Evolutionary conservation across 2,113 vertebrate species (phyloP), one percentile per base, ranked within the genome.

Genomic region (Nannospalax galili): DNA sequence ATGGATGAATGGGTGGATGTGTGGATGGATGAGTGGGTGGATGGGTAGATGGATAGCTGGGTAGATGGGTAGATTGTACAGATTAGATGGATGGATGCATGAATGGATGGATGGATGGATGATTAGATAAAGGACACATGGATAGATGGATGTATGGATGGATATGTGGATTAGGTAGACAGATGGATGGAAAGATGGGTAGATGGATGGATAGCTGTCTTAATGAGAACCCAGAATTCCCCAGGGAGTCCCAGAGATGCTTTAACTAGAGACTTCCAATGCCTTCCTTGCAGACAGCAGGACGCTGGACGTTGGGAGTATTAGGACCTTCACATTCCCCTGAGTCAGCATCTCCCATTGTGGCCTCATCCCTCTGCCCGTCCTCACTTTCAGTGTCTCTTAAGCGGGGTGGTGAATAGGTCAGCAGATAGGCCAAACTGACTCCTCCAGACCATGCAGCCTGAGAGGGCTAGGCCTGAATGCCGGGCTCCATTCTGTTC

Each of bases 11-110:
- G 11, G 6, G 2, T 4, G 16, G 64, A 22, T 32, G 19, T 3
- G 0, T 40, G 7, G 5, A 1, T 48, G 60, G 32, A 2, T 67
- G 17, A 15, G 14, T 24, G 16, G 12, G 0, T 26, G 5, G 19
- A 0, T 67, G 32, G 5, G 0, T 58, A 5, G 28, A 5, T 75
- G 37, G 4, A 7, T 73, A 4, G 0, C 16, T 52, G 19, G 19
- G 1, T 52, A 4, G 65, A 22, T 7, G 5, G 26, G 26, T 28
- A 42, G 40, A 75, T 14, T 24, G 26, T 15, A 52, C 48, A 20
- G 65, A 35, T 60, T 30, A 7, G 30, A 6, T 65, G 30, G 24
- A 16, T 17, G 28, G 86, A 16, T 42, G 26, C 5, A 11, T 62
- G 30, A 8, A 30, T 48, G 58, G 19, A 7, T 72, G 12, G 26